Evolutionary conservation across 1,140 invertebrate genomes (phyloP).

Genomic region (Ips nitidus): DNA sequence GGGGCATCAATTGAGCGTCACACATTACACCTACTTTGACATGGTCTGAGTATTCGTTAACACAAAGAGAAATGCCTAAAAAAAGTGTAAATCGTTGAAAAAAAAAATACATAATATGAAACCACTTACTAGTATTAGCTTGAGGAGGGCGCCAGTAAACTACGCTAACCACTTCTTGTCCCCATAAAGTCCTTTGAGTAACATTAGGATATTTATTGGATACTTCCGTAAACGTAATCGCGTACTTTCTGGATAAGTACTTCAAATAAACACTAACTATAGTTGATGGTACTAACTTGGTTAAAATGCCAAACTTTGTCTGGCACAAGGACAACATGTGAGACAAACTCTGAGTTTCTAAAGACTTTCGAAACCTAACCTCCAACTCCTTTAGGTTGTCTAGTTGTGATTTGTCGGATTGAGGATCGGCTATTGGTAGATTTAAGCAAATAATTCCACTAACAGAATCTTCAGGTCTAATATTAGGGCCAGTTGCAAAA

Average conservation of each 20-base stretch:
- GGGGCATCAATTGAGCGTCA: conserved; percentile 68
- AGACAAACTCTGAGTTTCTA: conserved; percentile 64
- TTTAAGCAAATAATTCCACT: conserved; percentile 55
- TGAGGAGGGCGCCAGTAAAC: conserved; percentile 80
- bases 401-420: conserved; percentile 46
- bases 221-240: conserved; percentile 72
- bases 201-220: conserved; percentile 54
- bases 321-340: conserved; percentile 70
- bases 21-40: conserved; percentile 74
- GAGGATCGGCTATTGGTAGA: conserved; percentile 52
- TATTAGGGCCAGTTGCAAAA: conserved; percentile 44
- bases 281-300: conserved; percentile 66
- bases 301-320: conserved; percentile 65
- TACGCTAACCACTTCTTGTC: conserved; percentile 66
- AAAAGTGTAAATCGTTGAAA: conserved; percentile 13
- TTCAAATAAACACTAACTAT: conserved; percentile 68
- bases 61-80: conserved; percentile 72
- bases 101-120: not conserved
- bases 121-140: conserved; percentile 71
- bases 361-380: conserved; percentile 61
- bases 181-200: conserved; percentile 59
- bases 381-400: conserved; percentile 57
- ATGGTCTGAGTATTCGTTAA: conserved; percentile 70
- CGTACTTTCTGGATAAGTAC: conserved; percentile 70
- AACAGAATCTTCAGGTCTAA: conserved; percentile 43